Percentiles rank a stretch among this genome's conserved stretches.
These are phyloP conservation scores for Margaritifera margaritifera DNA, from an alignment of 2,888 invertebrate genomes.

Conservation along the genomic window DNA sequence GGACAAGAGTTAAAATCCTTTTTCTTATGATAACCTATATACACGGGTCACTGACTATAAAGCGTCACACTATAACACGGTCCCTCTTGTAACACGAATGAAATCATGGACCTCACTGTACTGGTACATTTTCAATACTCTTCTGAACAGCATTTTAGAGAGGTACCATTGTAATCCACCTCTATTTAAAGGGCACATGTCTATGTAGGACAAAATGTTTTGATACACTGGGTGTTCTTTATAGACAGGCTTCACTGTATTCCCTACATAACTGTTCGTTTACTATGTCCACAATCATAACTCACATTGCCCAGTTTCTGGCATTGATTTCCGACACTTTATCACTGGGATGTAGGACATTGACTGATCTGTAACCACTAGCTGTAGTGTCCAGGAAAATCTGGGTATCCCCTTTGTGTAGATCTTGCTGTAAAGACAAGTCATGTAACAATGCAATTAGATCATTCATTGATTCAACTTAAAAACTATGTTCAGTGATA, in stretches of 20 bases:
- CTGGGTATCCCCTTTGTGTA: conserved; percentile 79
- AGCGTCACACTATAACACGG: no score
- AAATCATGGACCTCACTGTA: no score
- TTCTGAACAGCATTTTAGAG: no score
- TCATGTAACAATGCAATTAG: neutral
- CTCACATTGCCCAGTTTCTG: conserved; percentile 89
- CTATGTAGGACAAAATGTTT: no score
- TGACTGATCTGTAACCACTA: conserved; percentile 72
- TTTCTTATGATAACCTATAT: no score
- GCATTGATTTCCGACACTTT: conserved; percentile 78
- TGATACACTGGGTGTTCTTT: no score
- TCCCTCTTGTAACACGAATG: no score
- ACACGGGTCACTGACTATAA: no score
- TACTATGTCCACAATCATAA: conserved; percentile 39
- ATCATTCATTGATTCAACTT: neutral
- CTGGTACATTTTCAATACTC: no score
- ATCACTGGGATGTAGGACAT: conserved; percentile 67
- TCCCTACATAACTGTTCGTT: neutral
- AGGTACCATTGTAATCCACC: no score
- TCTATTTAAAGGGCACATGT: no score
- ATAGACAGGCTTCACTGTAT: neutral
- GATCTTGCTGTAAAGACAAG: conserved; percentile 74
- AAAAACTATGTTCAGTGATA: neutral
- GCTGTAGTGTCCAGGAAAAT: conserved; percentile 78
- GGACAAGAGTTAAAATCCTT: no score